Evolutionary conservation across 2,888 invertebrate species (phyloP), one percentile per base, ranked within the genome.

Genomic region (Norana najaformis): DNA sequence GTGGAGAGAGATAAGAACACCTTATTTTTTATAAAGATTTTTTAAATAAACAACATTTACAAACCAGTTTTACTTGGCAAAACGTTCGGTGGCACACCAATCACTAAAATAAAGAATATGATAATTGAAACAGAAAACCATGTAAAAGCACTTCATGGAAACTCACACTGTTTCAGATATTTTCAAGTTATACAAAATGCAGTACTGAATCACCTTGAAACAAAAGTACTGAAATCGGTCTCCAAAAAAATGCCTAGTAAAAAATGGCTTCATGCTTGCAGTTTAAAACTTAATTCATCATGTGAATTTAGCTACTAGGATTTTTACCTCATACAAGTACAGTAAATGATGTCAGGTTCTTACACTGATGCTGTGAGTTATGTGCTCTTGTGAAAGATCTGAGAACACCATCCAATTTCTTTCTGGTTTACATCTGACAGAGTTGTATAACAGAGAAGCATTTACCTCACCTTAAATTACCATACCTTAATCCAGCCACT

Each of bases 21-120:
- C 30, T 3, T 30, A 69, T 16, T 8, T n/a, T 13, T 53, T 30
- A n/a, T n/a, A n/a, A n/a, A 69, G n/a, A n/a, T n/a, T n/a, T 69
- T 69, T 5, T 1, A 69, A n/a, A n/a, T 8, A 11, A 69, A 69
- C 23, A 69, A 69, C 5, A 69, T 85, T 85, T 85, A 85, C 85
- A 85, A 85, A 85, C 85, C 85, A 36, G 85, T 85, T 85, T 85
- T 85, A 37, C 85, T 85, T 85, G 35, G 36, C 23, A 36, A 18
- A 36, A 8, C 85, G 20, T 85, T 85, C 8, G 85, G 37, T 36
- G 85, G 85, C 6, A 36, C 36, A 23, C 37, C 85, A 85, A 85
- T 85, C 36, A 85, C 85, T 85, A 14, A 85, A 85, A 85, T 85
- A 23, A 85, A 23, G 23, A 85, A 83, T 83, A 83, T 47, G 47